Conservation (phyloP, 53 echinoderm and acorn worm genomes). For the Zoroaster sp. region DNA sequence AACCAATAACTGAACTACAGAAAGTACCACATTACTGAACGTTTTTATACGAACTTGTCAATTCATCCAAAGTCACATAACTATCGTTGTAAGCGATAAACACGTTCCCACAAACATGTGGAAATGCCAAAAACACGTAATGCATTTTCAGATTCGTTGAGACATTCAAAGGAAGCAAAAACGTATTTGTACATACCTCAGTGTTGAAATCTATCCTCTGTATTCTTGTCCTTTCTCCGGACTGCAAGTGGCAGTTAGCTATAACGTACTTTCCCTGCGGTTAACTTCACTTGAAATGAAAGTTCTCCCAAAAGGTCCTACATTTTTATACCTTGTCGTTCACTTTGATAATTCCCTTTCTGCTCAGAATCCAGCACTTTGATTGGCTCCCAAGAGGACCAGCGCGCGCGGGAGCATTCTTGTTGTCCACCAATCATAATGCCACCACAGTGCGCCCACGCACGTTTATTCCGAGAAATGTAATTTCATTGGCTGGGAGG, state of each 20-base stretch:
- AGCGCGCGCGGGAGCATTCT: background rate
- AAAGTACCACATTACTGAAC: too few relatives aligned
- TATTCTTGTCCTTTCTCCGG: background rate
- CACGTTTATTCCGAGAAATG: background rate
- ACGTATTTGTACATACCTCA: too few relatives aligned
- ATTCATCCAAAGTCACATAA: too few relatives aligned
- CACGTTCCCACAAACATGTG: too few relatives aligned
- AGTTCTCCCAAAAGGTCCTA: background rate
- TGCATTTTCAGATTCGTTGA: too few relatives aligned
- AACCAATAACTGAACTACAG: too few relatives aligned
- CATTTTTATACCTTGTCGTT: conserved; percentile 14
- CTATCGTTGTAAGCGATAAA: too few relatives aligned
- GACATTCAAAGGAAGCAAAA: too few relatives aligned
- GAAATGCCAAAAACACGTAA: too few relatives aligned
- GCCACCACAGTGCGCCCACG: background rate
- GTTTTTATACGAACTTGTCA: too few relatives aligned
- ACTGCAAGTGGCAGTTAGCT: background rate
- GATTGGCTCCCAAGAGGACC: conserved; percentile 31
- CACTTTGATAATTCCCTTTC: background rate
- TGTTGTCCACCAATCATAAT: background rate
- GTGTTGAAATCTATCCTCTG: too few relatives aligned
- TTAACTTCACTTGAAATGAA: conserved; percentile 25
- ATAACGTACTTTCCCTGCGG: conserved; percentile 26
- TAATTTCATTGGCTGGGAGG: conserved; percentile 4
- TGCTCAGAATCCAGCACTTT: background rate